phyloP scores from a whole-genome alignment of 2,113 vertebrate species.

The Eidolon helvum region DNA sequence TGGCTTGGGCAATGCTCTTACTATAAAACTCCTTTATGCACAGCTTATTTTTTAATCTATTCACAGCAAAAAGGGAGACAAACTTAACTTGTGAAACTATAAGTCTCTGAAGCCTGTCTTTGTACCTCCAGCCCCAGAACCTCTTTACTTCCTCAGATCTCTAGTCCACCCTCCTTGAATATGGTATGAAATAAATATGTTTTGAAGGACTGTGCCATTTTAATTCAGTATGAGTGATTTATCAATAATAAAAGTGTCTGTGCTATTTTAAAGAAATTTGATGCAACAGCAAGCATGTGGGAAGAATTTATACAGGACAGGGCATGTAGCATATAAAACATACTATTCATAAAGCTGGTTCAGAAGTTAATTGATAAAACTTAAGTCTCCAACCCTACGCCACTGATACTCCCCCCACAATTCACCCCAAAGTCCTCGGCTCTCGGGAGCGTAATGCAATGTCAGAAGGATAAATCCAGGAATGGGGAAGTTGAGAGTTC shows the following conservation, averaged over 20 bases:
- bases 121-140: background rate
- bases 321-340: background rate
- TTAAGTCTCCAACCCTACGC: background rate
- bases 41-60: background rate
- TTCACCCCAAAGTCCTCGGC: background rate
- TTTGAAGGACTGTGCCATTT: background rate
- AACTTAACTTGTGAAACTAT: background rate
- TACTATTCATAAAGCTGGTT: background rate
- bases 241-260: background rate
- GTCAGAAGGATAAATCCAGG: background rate
- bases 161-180: background rate
- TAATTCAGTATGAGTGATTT: background rate
- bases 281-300: background rate
- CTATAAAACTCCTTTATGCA: background rate
- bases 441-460: background rate
- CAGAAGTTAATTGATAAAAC: background rate
- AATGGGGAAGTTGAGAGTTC: background rate
- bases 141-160: background rate
- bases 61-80: background rate
- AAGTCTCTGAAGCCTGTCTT: background rate
- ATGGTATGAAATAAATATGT: background rate
- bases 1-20: background rate
- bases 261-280: background rate
- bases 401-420: accelerated
- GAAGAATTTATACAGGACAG: background rate